phyloP scores from a whole-genome alignment of 2,113 vertebrate genomes.

The Psettodes erumei region DNA sequence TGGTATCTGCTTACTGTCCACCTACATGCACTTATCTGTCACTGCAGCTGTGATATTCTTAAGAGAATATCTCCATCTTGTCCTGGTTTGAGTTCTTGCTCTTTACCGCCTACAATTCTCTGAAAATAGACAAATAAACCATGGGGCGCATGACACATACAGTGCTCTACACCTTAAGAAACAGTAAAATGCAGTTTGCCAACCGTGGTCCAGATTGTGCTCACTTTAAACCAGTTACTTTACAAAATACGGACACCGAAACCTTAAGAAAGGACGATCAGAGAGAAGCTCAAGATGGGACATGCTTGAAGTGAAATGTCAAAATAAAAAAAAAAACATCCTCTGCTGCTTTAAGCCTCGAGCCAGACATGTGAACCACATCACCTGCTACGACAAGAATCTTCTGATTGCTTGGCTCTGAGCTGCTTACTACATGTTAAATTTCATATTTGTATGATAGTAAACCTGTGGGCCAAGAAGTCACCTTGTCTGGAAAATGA shows the following conservation, averaged over 20 bases:
- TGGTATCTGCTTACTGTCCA: conserved; percentile 12
- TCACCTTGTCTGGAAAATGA: not conserved
- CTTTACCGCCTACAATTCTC: conserved; percentile 72
- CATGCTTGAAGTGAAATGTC: conserved; percentile 13
- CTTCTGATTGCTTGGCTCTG: not conserved
- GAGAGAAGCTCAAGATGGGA: conserved; percentile 1
- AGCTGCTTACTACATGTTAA: not conserved
- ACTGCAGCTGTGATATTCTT: conserved; percentile 56
- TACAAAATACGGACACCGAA: conserved; percentile 5
- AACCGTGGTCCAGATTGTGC: not conserved
- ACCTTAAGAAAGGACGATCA: not conserved
- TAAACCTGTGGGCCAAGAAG: not conserved
- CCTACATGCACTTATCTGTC: conserved; percentile 18
- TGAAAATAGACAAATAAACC: conserved; percentile 77
- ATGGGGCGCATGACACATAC: conserved; percentile 65
- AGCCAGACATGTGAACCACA: not conserved
- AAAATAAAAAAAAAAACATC: conserved; percentile 22
- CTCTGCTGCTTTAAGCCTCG: not conserved
- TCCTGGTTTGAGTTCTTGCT: conserved; percentile 66
- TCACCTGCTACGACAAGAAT: not conserved
- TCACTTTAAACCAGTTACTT: not conserved
- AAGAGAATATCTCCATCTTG: conserved; percentile 62
- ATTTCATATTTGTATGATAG: not conserved
- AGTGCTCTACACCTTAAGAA: conserved; percentile 68
- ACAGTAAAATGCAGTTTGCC: conserved; percentile 48